Base-by-base conservation (phyloP, 2,797 vertebrate species). In the Sebastes hubbsi region DNA sequence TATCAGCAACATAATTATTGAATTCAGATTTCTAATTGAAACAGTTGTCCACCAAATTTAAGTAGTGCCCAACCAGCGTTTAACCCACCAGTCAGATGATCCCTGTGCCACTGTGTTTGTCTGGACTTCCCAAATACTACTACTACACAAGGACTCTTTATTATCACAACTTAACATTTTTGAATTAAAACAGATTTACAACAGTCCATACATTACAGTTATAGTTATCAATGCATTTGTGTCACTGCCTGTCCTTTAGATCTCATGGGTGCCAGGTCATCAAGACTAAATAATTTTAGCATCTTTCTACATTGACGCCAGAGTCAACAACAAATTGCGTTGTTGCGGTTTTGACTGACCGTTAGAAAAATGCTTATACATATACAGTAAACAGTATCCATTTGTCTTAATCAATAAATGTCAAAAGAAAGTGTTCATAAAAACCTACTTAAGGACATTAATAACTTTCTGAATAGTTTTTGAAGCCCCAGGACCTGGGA, bases 121-220 rank as follows among this genome's bases (percentile, higher is more conserved):
- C 76, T 71, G 54, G 25, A 64, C 32, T 32, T 52, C 14, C 67
- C 20, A 66, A 65, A n/a, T 75, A 42, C 38, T 42, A 42, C 38
- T 52, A 76, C 66, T 67, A 75, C 30, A 83, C 27, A 71, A 56
- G 12, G 56, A 59, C 22, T 74, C 22, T 78, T 75, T 70, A 78
- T 75, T 56, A 22, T 71, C 60, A 83, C 60, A 71, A 25, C 9
- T 54, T 60, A 24, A 80, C 52, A 36, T 46, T 52, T 52, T 59
- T 49, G 12, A 18, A 34, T 49, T 12, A 32, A 52, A 65, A 54
- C 66, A 75, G 18, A 6, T 52, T 81, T 71, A 76, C 12, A 71
- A 66, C 27, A 77, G 46, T 66, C 16, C 34, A 72, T 62, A 77
- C 68, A 77, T 62, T 72, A 72, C 80, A 82, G 25, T 54, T 54